These are phyloP conservation scores for Tapirus indicus DNA, from an alignment of 2,797 vertebrate genomes.

Conservation along the genomic window DNA sequence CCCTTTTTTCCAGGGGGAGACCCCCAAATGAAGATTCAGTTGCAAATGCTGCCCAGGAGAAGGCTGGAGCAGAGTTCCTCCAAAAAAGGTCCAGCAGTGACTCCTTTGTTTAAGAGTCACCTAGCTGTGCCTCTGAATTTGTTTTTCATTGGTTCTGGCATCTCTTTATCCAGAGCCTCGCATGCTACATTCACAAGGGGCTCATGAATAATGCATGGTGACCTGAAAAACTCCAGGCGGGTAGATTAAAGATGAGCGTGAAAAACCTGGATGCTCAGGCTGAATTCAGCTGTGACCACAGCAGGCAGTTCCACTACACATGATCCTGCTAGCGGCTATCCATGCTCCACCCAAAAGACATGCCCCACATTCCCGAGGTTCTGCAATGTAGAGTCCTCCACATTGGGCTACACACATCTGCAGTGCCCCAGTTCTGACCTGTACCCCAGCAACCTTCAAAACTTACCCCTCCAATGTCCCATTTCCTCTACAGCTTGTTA, in stretches of 20 bases:
- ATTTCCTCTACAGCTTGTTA: background rate
- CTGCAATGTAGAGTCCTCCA: background rate
- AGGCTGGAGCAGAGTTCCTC: background rate
- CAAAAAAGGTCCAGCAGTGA: background rate
- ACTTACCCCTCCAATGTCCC: background rate
- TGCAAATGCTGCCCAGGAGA: background rate
- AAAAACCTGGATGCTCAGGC: constrained; percentile 21
- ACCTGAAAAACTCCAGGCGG: constrained; percentile 72
- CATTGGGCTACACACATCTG: background rate
- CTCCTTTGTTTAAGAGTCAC: background rate
- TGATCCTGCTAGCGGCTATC: background rate
- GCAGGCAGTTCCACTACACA: background rate
- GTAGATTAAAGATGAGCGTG: constrained; percentile 79
- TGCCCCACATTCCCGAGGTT: rapidly evolving
- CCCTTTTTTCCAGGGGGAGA: constrained; percentile 14
- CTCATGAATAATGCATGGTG: constrained; percentile 73
- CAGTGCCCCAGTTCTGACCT: background rate
- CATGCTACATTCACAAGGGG: background rate
- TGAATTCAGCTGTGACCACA: constrained; percentile 62
- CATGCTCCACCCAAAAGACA: background rate
- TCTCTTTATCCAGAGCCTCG: constrained; percentile 63
- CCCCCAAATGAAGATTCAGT: background rate
- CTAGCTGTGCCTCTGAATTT: background rate
- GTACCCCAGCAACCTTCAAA: background rate
- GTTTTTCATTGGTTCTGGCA: constrained; percentile 63